These are phyloP conservation scores for Hydra vulgaris DNA, from an alignment of 30 jellyfish, hydroid and myxozoan genomes.

Conservation along the genomic window DNA sequence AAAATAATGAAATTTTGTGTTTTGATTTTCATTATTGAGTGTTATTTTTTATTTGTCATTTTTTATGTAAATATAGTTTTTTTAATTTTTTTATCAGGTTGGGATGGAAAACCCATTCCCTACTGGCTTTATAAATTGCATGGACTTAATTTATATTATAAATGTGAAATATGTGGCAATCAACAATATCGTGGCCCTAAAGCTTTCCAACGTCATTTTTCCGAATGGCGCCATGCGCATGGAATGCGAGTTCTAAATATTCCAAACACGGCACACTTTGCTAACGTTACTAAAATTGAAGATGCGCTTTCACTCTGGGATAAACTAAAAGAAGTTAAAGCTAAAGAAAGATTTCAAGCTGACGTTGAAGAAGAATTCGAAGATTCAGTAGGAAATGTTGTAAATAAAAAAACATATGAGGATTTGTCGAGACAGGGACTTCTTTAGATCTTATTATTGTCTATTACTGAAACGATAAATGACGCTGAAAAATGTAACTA, in stretches of 20 bases:
- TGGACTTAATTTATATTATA: slow-evolving; percentile 81
- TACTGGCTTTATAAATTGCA: slow-evolving; percentile 92
- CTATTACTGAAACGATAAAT: too few relatives aligned
- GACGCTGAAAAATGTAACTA: too few relatives aligned
- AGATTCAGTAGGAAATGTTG: slow-evolving; percentile 90
- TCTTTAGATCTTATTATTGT: slow-evolving; percentile 36
- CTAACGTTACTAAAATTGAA: slow-evolving; percentile 77
- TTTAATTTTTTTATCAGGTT: slow-evolving; percentile 35
- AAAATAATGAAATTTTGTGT: too few relatives aligned
- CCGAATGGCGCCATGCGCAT: slow-evolving; percentile 98
- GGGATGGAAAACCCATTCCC: slow-evolving; percentile 98
- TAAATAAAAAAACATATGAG: slow-evolving; percentile 75
- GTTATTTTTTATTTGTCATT: background rate
- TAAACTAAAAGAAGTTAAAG: slow-evolving; percentile 54
- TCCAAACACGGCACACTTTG: slow-evolving; percentile 96
- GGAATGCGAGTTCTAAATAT: slow-evolving; percentile 95
- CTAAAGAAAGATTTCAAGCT: slow-evolving; percentile 86
- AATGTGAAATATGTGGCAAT: slow-evolving; percentile 90
- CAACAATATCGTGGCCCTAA: slow-evolving; percentile 95
- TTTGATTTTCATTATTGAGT: background rate
- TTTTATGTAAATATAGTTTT: background rate
- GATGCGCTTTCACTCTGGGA: slow-evolving; percentile 95
- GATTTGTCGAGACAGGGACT: slow-evolving; percentile 89
- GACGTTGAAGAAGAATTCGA: slow-evolving; percentile 91
- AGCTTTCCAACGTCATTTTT: slow-evolving; percentile 95